These are phyloP conservation scores for Rhogogaster chlorosoma DNA, from an alignment of 2,888 invertebrate genomes.

Conservation along the genomic window DNA sequence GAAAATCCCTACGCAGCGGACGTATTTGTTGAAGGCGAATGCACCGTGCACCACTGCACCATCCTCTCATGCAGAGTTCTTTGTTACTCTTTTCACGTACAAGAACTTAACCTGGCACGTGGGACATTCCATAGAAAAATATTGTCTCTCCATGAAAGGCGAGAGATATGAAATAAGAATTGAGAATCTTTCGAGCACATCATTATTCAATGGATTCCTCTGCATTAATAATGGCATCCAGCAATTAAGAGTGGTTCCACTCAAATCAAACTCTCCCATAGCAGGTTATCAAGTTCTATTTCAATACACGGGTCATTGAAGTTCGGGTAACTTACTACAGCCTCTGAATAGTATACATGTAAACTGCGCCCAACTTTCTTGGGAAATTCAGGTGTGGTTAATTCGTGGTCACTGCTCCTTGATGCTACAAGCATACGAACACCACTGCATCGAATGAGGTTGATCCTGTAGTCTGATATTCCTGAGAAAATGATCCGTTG, in stretches of 20 bases:
- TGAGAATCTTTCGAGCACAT: neutral
- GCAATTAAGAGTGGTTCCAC: neutral
- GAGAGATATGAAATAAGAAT: neutral
- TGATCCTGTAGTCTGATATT: neutral
- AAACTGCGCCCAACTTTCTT: neutral
- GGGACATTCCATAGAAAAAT: neutral
- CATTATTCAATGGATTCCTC: neutral
- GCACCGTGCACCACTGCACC: neutral
- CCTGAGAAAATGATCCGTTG: neutral
- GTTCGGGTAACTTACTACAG: neutral
- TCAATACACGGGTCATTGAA: neutral
- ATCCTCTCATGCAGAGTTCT: neutral
- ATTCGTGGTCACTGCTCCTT: neutral
- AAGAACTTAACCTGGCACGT: neutral
- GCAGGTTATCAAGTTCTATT: neutral
- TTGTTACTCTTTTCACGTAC: constrained; percentile 18
- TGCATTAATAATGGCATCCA: neutral
- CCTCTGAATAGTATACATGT: neutral
- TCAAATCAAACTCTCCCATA: neutral
- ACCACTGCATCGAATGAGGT: too few relatives aligned
- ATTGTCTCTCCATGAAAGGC: neutral
- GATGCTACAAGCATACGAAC: neutral
- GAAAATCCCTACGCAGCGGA: neutral
- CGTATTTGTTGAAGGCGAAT: neutral
- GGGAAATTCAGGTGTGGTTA: constrained; percentile 1